Evolutionary conservation across 2,113 vertebrate species (phyloP).

Genomic region (Bufo bufo): DNA sequence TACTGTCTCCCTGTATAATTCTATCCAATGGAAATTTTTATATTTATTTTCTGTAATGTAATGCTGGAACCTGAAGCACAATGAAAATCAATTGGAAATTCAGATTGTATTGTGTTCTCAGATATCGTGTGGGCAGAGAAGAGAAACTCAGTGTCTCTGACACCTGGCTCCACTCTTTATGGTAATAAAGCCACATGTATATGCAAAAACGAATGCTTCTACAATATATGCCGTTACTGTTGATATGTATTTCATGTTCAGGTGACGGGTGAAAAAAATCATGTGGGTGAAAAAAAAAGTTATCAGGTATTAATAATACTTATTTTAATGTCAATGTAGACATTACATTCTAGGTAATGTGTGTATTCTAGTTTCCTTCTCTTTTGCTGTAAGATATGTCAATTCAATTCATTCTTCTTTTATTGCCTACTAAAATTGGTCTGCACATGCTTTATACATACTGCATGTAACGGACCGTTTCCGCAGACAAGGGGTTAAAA

Average conservation of each 20-base stretch:
- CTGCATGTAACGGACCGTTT: too few relatives aligned
- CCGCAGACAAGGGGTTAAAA: too few relatives aligned
- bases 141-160: background rate
- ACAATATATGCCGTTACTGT: background rate
- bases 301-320: background rate
- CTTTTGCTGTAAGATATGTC: too few relatives aligned
- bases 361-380: too few relatives aligned
- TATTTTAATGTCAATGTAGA: too few relatives aligned
- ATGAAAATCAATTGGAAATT: slow-evolving; percentile 32
- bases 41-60: slow-evolving; percentile 45
- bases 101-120: background rate
- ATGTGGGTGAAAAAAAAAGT: background rate
- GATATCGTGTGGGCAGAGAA: background rate
- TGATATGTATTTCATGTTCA: background rate
- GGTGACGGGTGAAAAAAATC: background rate
- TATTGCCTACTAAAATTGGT: too few relatives aligned
- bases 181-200: background rate
- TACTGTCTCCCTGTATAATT: slow-evolving; percentile 39
- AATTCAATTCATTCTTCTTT: too few relatives aligned
- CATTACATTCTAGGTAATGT: too few relatives aligned
- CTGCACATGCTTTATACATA: too few relatives aligned
- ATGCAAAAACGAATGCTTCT: background rate
- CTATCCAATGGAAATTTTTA: slow-evolving; percentile 38
- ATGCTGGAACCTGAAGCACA: slow-evolving; percentile 10
- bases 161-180: background rate